Evolutionary conservation across 2,113 vertebrate genomes (phyloP).

Genomic region (Gobio gobio): DNA sequence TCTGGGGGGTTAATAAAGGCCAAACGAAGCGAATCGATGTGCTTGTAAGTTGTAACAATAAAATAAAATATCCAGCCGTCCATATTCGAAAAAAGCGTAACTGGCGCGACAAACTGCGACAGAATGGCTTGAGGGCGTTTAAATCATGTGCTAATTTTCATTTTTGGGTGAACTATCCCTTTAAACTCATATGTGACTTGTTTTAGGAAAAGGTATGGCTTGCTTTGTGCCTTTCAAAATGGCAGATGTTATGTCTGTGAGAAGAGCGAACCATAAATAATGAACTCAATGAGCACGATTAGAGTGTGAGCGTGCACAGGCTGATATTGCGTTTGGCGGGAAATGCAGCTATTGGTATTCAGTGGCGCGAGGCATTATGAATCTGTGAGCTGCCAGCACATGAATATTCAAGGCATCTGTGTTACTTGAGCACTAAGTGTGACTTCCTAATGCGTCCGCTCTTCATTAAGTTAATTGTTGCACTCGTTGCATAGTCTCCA

Average conservation of each 20-base stretch:
- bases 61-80: too few relatives aligned
- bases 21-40: too few relatives aligned
- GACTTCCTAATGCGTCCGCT: slow-evolving; percentile 67
- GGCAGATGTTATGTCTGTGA: slow-evolving; percentile 57
- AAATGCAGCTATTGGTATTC: slow-evolving; percentile 79
- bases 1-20: too few relatives aligned
- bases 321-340: slow-evolving; percentile 59
- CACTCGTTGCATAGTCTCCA: slow-evolving; percentile 64
- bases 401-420: slow-evolving; percentile 75
- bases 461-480: slow-evolving; percentile 79
- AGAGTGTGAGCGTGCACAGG: slow-evolving; percentile 55
- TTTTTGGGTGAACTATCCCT: too few relatives aligned
- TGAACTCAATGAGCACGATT: slow-evolving; percentile 62
- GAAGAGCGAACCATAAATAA: slow-evolving; percentile 54
- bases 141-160: too few relatives aligned
- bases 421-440: slow-evolving; percentile 75
- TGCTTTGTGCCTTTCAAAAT: slow-evolving; percentile 29
- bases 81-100: too few relatives aligned
- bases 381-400: slow-evolving; percentile 67
- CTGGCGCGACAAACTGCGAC: too few relatives aligned
- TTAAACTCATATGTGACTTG: neutral
- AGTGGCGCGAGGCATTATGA: slow-evolving; percentile 65
- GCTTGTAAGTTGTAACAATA: too few relatives aligned
- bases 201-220: neutral
- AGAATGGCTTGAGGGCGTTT: too few relatives aligned